A percentile compares a stretch with the other conserved stretches of the same genome.
Evolutionary conservation across 1,140 invertebrate genomes (phyloP).

Genomic region (Brachionus calyciflorus): DNA sequence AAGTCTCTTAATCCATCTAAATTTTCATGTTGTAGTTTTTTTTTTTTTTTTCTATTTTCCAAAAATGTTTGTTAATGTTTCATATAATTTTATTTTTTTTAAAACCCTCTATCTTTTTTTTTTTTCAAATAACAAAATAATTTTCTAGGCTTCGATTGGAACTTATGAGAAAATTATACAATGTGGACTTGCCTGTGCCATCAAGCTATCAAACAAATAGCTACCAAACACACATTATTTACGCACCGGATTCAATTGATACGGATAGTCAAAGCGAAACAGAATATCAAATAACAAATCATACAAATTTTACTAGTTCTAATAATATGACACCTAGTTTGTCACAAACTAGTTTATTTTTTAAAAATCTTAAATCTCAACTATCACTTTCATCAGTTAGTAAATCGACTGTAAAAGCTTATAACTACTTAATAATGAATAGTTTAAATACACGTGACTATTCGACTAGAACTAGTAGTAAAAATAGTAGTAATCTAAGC

Average conservation of each 20-base stretch:
- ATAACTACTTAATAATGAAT: conserved; percentile 20
- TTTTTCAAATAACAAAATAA: too few relatives aligned
- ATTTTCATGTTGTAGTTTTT: too few relatives aligned
- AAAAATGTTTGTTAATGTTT: neutral
- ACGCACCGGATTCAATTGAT: conserved; percentile 38
- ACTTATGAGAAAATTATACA: conserved; percentile 36
- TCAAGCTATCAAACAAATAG: neutral
- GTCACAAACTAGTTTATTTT: neutral
- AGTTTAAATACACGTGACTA: too few relatives aligned
- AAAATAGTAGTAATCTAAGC: conserved; percentile 1
- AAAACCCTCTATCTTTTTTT: conserved; percentile 9
- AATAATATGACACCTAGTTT: conserved; percentile 9
- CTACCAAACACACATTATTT: conserved; percentile 41
- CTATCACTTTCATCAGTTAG: conserved; percentile 19
- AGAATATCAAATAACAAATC: neutral
- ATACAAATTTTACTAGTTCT: neutral
- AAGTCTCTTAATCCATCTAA: too few relatives aligned
- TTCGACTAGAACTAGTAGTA: neutral
- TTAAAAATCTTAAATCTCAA: conserved; percentile 5
- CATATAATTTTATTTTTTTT: neutral
- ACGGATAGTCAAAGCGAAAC: conserved; percentile 42
- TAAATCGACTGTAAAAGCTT: conserved; percentile 16
- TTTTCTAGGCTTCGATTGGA: conserved; percentile 35
- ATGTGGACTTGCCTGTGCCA: conserved; percentile 33
- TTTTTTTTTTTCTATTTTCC: conserved; percentile 1